Percentiles rank a stretch among this genome's conserved stretches.
Evolutionary conservation across 1,140 invertebrate genomes (phyloP).

Genomic region (Pachypsylla venusta): DNA sequence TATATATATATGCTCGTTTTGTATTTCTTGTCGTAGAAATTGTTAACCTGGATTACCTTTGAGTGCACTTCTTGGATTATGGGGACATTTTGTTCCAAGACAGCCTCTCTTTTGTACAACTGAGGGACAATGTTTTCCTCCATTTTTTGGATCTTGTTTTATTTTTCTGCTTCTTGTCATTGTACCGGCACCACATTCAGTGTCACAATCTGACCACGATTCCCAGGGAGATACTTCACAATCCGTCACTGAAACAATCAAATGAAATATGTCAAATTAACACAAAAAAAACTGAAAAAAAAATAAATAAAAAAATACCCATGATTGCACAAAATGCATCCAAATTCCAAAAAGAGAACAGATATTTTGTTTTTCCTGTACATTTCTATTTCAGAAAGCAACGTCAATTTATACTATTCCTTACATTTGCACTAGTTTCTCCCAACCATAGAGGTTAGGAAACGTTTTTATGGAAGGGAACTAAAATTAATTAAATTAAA

Average conservation of each 20-base stretch:
- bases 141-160: conserved; percentile 46
- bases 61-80: conserved; percentile 47
- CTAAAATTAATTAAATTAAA: too few species aligned
- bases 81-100: conserved; percentile 48
- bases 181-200: conserved; percentile 54
- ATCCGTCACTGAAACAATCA: conserved; percentile 49
- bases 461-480: too few species aligned
- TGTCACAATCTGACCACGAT: conserved; percentile 57
- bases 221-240: conserved; percentile 61
- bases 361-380: too few species aligned
- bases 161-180: conserved; percentile 49
- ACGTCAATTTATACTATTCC: too few species aligned
- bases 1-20: neutral
- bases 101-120: conserved; percentile 55
- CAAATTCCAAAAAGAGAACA: too few species aligned
- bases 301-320: too few species aligned
- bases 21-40: neutral
- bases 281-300: too few species aligned
- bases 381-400: too few species aligned
- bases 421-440: too few species aligned
- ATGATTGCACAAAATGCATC: too few species aligned
- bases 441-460: too few species aligned
- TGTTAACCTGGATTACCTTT: conserved; percentile 39
- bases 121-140: conserved; percentile 56
- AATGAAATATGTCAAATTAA: too few species aligned